phyloP scores from a whole-genome alignment of 2,797 vertebrate genomes.

The Poliocrania exsul region DNA sequence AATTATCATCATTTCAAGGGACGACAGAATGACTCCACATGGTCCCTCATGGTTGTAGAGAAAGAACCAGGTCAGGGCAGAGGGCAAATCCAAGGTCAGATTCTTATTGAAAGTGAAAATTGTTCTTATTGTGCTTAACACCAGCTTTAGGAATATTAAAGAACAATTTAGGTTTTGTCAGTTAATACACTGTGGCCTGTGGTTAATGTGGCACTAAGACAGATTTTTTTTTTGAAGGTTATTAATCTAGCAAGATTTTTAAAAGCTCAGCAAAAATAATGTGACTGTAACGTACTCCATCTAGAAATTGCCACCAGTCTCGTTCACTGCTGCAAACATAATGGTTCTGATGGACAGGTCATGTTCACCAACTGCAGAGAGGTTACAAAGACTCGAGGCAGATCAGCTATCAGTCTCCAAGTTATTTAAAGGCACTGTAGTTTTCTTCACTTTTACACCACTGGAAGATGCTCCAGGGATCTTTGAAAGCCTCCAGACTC shows the following conservation, averaged over 20 bases:
- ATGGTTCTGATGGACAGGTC: not conserved
- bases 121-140: conserved; percentile 84
- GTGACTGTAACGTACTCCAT: not conserved
- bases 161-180: conserved; percentile 72
- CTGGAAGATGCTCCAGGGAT: not conserved
- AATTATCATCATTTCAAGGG: conserved; percentile 62
- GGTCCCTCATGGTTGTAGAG: conserved; percentile 68
- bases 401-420: not conserved
- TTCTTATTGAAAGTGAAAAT: conserved; percentile 75
- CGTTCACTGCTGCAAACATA: not conserved
- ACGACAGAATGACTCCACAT: conserved; percentile 53
- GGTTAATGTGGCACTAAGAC: conserved; percentile 66
- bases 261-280: conserved; percentile 34
- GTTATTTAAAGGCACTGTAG: not conserved
- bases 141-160: conserved; percentile 83
- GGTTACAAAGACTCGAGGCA: not conserved
- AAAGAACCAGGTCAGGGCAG: conserved; percentile 71
- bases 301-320: conserved; percentile 14
- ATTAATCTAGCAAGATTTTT: conserved; percentile 55
- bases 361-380: not conserved
- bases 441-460: not conserved
- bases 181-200: conserved; percentile 66
- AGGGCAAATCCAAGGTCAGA: conserved; percentile 72
- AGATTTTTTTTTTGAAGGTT: conserved; percentile 11
- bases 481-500: not conserved